Evolutionary conservation across 2,888 invertebrate species (phyloP), one percentile per base, ranked within the genome.

Genomic region (Vanessa cardui): DNA sequence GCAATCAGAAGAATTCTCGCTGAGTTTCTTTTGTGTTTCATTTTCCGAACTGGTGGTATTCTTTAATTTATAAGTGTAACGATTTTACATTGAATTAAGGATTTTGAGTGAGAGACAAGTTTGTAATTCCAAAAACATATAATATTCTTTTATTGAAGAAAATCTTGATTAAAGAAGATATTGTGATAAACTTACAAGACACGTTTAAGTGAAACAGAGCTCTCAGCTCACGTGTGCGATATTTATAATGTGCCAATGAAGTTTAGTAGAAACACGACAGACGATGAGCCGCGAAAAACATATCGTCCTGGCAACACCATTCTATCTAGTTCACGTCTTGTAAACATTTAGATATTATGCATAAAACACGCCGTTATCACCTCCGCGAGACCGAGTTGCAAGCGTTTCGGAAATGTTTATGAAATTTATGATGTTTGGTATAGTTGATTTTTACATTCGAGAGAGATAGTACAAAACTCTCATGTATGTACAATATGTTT

Each of bases 201-300:
- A 54, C n/a, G 15, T 21, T 50, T 16, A 54, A 39, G 12, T 39
- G 31, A 7, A 54, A 26, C 26, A 21, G 21, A 26, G 15, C 21
- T 26, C 26, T 20, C 26, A 26, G 52, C 16, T 16, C 7, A 31
- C 8, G 12, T 56, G 78, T 75, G 77, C 70, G 70, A 74, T 77
- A 81, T 82, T 82, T 83, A 80, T 80, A 76, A 73, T 75, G 76
- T 79, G 82, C 77, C 63, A 67, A 61, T 62, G 62, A 26, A 49
- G 78, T 80, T 78, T 79, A 80, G 83, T 79, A 78, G 76, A 82
- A 79, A 77, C 71, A 71, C 52, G 72, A 72, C 78, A 76, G 74
- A 71, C 73, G 75, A 82, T 82, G 80, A 78, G 80, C 79, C 77
- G 83, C 80, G 80, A 82, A 81, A 78, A 84, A 85, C 77, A 79